phyloP scores from a whole-genome alignment of 2,888 invertebrate genomes.

The Linnaemya vulpina region DNA sequence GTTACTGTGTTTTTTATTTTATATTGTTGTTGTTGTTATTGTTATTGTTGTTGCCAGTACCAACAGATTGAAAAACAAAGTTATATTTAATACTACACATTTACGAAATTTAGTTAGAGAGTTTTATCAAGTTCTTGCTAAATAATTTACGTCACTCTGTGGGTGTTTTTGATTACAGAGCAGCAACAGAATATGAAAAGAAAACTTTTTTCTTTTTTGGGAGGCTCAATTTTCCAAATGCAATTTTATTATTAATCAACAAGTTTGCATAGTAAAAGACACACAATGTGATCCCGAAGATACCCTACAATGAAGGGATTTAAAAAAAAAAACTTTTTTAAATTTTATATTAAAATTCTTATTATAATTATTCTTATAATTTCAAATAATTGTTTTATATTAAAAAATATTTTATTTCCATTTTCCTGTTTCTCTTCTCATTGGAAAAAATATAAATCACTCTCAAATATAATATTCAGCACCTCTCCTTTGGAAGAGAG shows the following conservation, averaged over 20 bases:
- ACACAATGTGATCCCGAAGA: background rate
- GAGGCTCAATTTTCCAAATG: slow-evolving; percentile 28
- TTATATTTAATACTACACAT: slow-evolving; percentile 30
- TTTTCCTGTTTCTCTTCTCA: background rate
- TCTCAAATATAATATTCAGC: background rate
- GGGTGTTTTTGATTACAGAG: slow-evolving; percentile 57
- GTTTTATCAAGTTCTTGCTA: slow-evolving; percentile 26
- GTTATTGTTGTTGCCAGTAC: slow-evolving; percentile 25
- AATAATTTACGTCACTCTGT: slow-evolving; percentile 47
- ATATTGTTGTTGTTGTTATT: too few relatives aligned
- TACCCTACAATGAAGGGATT: background rate
- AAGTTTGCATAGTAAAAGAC: slow-evolving; percentile 5
- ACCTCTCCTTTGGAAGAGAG: background rate
- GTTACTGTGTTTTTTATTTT: background rate
- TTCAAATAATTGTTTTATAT: too few relatives aligned
- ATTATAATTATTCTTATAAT: too few relatives aligned
- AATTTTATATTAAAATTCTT: background rate
- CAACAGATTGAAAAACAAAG: slow-evolving; percentile 32
- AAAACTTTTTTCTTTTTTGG: slow-evolving; percentile 3
- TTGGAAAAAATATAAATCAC: background rate
- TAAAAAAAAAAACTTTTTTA: background rate
- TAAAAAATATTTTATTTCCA: background rate
- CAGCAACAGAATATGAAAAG: background rate
- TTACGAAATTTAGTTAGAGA: slow-evolving; percentile 17
- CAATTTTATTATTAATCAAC: slow-evolving; percentile 48